These are phyloP conservation scores for Cynoglossus semilaevis DNA, from an alignment of 2,113 vertebrate species.

Conservation along the genomic window DNA sequence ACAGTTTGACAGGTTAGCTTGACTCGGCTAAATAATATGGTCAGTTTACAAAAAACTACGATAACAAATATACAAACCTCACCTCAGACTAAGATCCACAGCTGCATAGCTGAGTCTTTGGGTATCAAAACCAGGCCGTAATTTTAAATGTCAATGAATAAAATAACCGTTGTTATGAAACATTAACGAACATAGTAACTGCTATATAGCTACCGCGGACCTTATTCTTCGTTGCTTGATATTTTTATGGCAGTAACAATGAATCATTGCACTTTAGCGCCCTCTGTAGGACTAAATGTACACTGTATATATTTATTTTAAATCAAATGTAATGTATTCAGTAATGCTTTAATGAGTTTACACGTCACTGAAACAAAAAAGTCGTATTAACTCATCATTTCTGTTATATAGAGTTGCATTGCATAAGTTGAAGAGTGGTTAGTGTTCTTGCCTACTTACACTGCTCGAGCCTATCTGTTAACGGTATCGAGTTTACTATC, in stretches of 20 bases:
- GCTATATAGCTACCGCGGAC: background rate
- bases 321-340: too few species aligned
- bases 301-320: background rate
- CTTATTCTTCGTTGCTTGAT: background rate
- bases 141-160: background rate
- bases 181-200: background rate
- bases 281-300: background rate
- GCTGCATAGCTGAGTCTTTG: background rate
- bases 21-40: background rate
- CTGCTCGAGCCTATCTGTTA: too few species aligned
- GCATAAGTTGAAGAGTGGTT: too few species aligned
- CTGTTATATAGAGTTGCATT: too few species aligned
- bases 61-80: background rate
- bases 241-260: background rate
- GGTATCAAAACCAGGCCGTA: background rate
- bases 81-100: constrained; percentile 17
- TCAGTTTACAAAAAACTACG: background rate
- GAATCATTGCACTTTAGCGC: background rate
- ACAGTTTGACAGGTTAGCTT: constrained; percentile 32
- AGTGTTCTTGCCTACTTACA: too few species aligned
- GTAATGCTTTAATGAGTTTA: too few species aligned
- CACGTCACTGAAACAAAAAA: too few species aligned
- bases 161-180: background rate
- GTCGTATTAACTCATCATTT: too few species aligned
- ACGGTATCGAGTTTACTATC: too few species aligned